Evolutionary conservation across 2,888 invertebrate genomes (phyloP).

Genomic region (Bedellia somnulentella): DNA sequence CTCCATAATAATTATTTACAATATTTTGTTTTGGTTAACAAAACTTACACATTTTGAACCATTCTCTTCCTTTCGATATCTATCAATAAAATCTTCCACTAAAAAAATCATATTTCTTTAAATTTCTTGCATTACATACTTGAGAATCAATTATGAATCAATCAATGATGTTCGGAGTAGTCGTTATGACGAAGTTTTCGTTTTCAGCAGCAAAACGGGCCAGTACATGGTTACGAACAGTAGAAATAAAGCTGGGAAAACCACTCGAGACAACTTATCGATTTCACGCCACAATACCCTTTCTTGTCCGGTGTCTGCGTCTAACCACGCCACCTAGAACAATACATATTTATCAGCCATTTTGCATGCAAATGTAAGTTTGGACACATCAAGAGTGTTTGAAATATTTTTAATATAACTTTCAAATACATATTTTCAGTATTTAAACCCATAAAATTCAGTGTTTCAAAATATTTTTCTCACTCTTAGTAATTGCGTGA

Average conservation of each 20-base stretch:
- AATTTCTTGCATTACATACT: not conserved
- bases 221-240: slow-evolving; percentile 77
- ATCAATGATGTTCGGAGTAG: too few species aligned
- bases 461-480: too few species aligned
- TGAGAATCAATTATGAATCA: too few species aligned
- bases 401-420: too few species aligned
- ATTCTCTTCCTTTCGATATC: too few species aligned
- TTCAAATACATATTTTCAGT: too few species aligned
- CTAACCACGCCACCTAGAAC: slow-evolving; percentile 64
- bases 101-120: not conserved
- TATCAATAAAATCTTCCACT: not conserved
- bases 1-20: too few species aligned
- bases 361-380: not conserved
- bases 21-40: too few species aligned
- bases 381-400: too few species aligned
- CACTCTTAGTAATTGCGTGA: too few species aligned
- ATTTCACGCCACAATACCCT: slow-evolving; percentile 79
- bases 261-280: slow-evolving; percentile 73
- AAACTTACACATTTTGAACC: too few species aligned
- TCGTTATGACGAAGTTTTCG: slow-evolving; percentile 50
- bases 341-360: not conserved
- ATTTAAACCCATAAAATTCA: too few species aligned
- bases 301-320: slow-evolving; percentile 69
- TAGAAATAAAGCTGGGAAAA: slow-evolving; percentile 78
- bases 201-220: slow-evolving; percentile 74